A percentile compares a stretch with the other conserved stretches of the same genome.
phyloP scores from a whole-genome alignment of 2,113 vertebrate genomes.

The Pelodiscus sinensis region DNA sequence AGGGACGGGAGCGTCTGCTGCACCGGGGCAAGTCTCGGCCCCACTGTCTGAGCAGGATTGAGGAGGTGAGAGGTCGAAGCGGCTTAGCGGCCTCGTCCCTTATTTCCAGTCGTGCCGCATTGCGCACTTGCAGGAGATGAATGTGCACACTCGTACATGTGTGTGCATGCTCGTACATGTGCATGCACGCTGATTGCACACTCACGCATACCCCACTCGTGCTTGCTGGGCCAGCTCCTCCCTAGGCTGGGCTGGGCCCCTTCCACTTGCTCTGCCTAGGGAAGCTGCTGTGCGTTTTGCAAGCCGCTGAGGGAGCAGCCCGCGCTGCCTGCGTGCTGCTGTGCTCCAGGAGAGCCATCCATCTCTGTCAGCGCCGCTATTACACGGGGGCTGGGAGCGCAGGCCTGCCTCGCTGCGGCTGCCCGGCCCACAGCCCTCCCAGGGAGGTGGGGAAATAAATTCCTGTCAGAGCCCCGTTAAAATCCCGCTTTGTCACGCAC shows the following conservation, averaged over 20 bases:
- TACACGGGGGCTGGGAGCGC: neutral
- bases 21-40: neutral
- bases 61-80: neutral
- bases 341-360: accelerated
- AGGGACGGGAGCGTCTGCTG: neutral
- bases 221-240: neutral
- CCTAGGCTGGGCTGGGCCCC: accelerated
- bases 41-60: neutral
- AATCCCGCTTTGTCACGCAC: neutral
- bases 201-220: neutral
- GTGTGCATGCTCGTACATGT: no score
- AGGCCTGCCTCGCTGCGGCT: neutral
- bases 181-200: neutral
- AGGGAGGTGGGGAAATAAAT: neutral
- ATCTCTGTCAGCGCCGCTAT: neutral
- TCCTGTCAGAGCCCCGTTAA: accelerated
- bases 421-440: neutral
- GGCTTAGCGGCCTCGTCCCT: neutral
- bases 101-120: neutral
- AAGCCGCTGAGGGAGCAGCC: neutral
- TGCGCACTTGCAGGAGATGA: neutral
- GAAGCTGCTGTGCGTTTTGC: accelerated
- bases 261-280: neutral
- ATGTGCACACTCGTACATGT: neutral
- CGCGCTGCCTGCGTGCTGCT: accelerated